Evolutionary conservation across 1,140 invertebrate species (phyloP).

Genomic region (Macrocentrus cingulum): DNA sequence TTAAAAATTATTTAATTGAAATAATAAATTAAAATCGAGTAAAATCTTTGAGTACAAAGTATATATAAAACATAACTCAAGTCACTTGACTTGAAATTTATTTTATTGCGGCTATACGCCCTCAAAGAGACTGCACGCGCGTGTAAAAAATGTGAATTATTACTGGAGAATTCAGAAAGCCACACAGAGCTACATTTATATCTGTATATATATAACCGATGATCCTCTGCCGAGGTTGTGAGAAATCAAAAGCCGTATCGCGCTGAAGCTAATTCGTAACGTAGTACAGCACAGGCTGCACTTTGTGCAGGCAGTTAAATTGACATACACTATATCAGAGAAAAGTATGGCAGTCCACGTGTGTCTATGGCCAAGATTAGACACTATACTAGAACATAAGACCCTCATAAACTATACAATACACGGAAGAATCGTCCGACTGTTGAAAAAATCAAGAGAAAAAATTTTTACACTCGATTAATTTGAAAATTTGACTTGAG

Average conservation of each 20-base stretch:
- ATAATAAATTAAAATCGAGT: no score
- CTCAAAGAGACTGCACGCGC: background rate
- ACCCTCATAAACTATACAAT: no score
- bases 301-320: constrained; percentile 32
- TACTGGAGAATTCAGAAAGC: constrained; percentile 20
- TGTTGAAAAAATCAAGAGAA: no score
- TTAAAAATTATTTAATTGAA: no score
- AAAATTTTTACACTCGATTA: no score
- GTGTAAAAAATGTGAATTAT: constrained; percentile 19
- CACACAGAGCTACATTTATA: no score
- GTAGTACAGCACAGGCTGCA: constrained; percentile 20
- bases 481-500: no score
- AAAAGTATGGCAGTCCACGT: constrained; percentile 25
- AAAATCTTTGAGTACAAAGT: no score
- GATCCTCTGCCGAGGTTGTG: constrained; percentile 13
- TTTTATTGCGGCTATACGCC: background rate
- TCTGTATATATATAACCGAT: constrained; percentile 13
- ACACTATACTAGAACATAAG: background rate
- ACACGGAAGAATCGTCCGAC: no score
- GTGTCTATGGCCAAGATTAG: constrained; percentile 27
- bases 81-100: background rate
- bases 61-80: no score
- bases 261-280: constrained; percentile 27
- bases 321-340: constrained; percentile 32
- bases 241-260: constrained; percentile 24